Conservation (phyloP, 2,797 vertebrate species). For the Rhinophrynus dorsalis region DNA sequence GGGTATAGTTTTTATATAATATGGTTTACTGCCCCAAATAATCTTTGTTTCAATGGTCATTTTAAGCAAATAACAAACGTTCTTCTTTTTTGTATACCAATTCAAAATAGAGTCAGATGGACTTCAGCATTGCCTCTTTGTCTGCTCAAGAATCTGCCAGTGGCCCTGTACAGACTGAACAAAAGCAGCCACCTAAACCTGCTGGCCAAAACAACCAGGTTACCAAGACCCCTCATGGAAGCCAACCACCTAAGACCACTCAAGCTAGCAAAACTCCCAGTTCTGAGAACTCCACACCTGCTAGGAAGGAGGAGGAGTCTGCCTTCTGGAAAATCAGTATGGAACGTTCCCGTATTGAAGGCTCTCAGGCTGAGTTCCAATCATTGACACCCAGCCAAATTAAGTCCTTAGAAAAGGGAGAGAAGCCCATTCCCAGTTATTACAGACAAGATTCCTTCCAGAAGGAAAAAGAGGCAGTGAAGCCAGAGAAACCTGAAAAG, state of each 20-base stretch:
- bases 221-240: slow-evolving; percentile 55
- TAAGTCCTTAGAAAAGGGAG: slow-evolving; percentile 95
- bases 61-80: too few relatives aligned
- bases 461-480: slow-evolving; percentile 65
- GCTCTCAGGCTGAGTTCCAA: slow-evolving; percentile 84
- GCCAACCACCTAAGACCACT: slow-evolving; percentile 68
- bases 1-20: too few relatives aligned
- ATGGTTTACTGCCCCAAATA: too few relatives aligned
- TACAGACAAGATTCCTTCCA: slow-evolving; percentile 73
- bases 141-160: slow-evolving; percentile 70
- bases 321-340: slow-evolving; percentile 97
- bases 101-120: slow-evolving; percentile 86
- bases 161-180: slow-evolving; percentile 64
- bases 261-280: slow-evolving; percentile 73
- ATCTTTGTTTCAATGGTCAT: too few relatives aligned
- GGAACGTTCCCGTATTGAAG: slow-evolving; percentile 87
- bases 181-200: slow-evolving; percentile 68
- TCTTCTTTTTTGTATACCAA: background rate
- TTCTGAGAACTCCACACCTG: slow-evolving; percentile 67
- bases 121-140: slow-evolving; percentile 82
- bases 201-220: slow-evolving; percentile 53
- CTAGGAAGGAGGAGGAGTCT: slow-evolving; percentile 78
- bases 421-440: slow-evolving; percentile 85
- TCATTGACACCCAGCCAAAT: slow-evolving; percentile 96
- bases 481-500: slow-evolving; percentile 66